Evolutionary conservation across 2,797 vertebrate species (phyloP), one percentile per base, ranked within the genome.

Genomic region (Lerista edwardsae): DNA sequence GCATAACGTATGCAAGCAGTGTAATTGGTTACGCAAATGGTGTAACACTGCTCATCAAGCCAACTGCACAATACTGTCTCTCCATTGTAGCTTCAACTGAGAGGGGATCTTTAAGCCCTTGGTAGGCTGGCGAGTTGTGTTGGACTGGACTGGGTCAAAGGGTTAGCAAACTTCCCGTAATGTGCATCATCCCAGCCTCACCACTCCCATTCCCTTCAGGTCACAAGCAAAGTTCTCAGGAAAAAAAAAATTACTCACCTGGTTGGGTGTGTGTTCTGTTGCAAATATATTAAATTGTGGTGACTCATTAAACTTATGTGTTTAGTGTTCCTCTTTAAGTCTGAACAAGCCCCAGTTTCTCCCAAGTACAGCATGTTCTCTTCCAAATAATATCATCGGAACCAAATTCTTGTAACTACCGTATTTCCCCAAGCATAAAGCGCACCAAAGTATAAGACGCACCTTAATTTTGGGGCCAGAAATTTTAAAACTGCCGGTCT

Each of bases 321-420:
- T 80, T 86, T 87, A 84, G 61, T 87, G 65, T 80, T 74, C 89
- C 78, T 87, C 36, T 31, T 79, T 23, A 88, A 87, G 80, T 84
- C 36, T 89, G 76, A 83, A 86, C 90, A 92, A 91, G 90, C 62
- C 61, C 64, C 75, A 39, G 25, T 83, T 89, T 82, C 90, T 90
- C 80, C 86, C 65, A 62, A 75, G 82, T 72, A 34, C 1, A 76
- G 78, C 75, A 69, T 79, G 15, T 91, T 92, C 71, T 62, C 79
- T 73, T 80, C 55, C 39, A 87, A 80, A 82, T 27, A 78, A 74
- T n/a, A 51, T 64, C 89, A 84, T 65, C 88, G 62, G 41, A 85
- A 91, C 86, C 44, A 47, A 47, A 47, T 5, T 47, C 11, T 11
- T n/a, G n/a, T n/a, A n/a, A n/a, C n/a, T n/a, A n/a, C n/a, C n/a